phyloP scores from a whole-genome alignment of 2,888 invertebrate genomes.

The Chymomyza procnemis region DNA sequence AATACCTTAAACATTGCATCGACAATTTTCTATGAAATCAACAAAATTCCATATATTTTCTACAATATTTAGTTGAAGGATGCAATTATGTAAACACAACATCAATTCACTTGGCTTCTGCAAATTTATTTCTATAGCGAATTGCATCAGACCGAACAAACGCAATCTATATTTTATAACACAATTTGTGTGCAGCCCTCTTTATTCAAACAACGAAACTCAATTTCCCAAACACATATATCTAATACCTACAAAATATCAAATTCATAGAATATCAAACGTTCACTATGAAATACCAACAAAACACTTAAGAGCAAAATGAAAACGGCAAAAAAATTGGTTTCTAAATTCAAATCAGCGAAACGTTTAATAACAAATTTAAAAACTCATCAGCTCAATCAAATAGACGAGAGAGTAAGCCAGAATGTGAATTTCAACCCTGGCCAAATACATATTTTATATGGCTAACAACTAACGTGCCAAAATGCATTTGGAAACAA shows the following conservation, averaged over 20 bases:
- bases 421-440: neutral
- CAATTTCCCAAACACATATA: slow-evolving; percentile 48
- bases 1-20: too few relatives aligned
- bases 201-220: slow-evolving; percentile 45
- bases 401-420: slow-evolving; percentile 13
- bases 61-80: neutral
- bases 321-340: slow-evolving; percentile 24
- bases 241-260: slow-evolving; percentile 49
- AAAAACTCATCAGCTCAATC: slow-evolving; percentile 60
- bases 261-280: slow-evolving; percentile 63
- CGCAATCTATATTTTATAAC: neutral
- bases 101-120: neutral
- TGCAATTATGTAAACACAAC: too few relatives aligned
- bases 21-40: neutral
- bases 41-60: neutral
- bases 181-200: neutral
- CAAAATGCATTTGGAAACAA: slow-evolving; percentile 14
- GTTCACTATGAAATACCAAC: slow-evolving; percentile 47
- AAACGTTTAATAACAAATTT: slow-evolving; percentile 65
- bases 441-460: slow-evolving; percentile 27
- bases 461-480: neutral
- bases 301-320: slow-evolving; percentile 19
- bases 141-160: neutral
- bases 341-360: slow-evolving; percentile 65
- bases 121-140: neutral